Conservation (phyloP, 2,797 vertebrate species). For the Anabas testudineus region DNA sequence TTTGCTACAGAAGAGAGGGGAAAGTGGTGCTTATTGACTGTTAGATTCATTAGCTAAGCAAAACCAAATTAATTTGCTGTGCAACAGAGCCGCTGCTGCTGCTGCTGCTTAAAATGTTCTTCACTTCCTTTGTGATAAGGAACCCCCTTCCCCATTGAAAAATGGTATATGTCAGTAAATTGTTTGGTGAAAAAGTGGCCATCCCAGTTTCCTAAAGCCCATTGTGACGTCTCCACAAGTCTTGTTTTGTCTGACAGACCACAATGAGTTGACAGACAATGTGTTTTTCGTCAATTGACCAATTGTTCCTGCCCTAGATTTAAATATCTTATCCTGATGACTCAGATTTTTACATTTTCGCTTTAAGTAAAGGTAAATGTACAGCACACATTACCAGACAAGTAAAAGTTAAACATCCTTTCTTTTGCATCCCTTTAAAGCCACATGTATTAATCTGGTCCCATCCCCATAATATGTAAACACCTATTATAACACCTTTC, state of each 20-base stretch:
- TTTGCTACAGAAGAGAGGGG: slow-evolving; percentile 45
- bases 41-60: slow-evolving; percentile 72
- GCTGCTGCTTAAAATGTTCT: slow-evolving; percentile 23
- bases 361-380: slow-evolving; percentile 20
- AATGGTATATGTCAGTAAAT: not conserved
- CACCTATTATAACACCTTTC: not conserved
- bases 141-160: not conserved
- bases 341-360: slow-evolving; percentile 6
- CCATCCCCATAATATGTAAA: slow-evolving; percentile 8
- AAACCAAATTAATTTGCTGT: slow-evolving; percentile 60
- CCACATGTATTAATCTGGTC: slow-evolving; percentile 8
- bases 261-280: no score
- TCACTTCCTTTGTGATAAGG: slow-evolving; percentile 11
- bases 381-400: slow-evolving; percentile 15
- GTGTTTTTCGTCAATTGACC: no score
- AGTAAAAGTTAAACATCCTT: slow-evolving; percentile 1
- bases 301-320: no score
- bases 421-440: slow-evolving; percentile 20
- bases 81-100: slow-evolving; percentile 30
- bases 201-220: no score
- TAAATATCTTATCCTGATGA: not conserved
- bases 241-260: no score
- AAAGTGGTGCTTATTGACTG: slow-evolving; percentile 62
- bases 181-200: not conserved
- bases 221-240: no score